Conservation (phyloP, 2,888 invertebrate genomes). For the Pseudococcus viburni region DNA sequence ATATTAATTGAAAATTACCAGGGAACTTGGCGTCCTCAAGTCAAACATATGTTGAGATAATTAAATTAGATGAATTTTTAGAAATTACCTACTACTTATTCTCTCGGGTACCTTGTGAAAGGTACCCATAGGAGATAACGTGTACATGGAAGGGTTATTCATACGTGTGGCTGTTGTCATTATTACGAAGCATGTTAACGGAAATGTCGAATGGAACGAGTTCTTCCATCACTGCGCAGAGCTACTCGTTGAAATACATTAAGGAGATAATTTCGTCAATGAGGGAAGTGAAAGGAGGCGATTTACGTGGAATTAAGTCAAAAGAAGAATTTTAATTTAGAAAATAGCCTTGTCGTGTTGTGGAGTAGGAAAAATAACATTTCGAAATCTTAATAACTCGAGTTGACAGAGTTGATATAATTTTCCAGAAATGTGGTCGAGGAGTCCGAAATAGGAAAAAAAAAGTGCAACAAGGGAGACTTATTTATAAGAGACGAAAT, state of each 20-base stretch:
- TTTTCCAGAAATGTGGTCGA: neutral
- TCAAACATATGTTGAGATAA: neutral
- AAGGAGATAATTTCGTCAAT: slow-evolving; percentile 3
- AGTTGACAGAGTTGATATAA: neutral
- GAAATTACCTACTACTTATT: neutral
- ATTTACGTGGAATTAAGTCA: neutral
- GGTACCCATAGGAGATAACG: neutral
- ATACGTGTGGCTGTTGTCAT: neutral
- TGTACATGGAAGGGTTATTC: neutral
- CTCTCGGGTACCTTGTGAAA: neutral
- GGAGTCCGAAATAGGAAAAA: neutral
- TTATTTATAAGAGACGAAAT: slow-evolving; percentile 26
- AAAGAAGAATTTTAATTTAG: slow-evolving; percentile 26
- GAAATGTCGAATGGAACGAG: slow-evolving; percentile 18
- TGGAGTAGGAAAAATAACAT: neutral
- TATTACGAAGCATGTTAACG: slow-evolving; percentile 24
- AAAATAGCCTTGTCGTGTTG: neutral
- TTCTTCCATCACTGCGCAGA: neutral
- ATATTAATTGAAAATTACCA: neutral
- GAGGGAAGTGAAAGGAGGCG: slow-evolving; percentile 1
- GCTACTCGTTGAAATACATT: neutral
- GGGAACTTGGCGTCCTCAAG: neutral
- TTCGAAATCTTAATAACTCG: neutral
- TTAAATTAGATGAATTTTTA: slow-evolving; percentile 28
- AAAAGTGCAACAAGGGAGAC: slow-evolving; percentile 6